Conservation (phyloP, 2,113 vertebrate genomes). For the Hyla sarda region DNA sequence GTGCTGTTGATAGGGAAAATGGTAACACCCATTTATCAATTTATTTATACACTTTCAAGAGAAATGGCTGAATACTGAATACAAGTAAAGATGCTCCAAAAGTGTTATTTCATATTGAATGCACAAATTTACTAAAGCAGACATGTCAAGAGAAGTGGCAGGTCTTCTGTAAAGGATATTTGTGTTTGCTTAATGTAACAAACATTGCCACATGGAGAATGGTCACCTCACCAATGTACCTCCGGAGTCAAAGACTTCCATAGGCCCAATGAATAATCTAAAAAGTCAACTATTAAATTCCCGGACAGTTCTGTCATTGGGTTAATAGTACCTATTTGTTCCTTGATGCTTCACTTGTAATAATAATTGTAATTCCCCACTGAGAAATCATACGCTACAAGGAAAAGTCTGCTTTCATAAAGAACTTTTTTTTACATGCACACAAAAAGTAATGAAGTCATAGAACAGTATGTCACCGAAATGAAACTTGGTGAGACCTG, state of each 20-base stretch:
- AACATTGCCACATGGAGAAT: background rate
- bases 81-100: too few relatives aligned
- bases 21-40: too few relatives aligned
- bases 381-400: conserved; percentile 14
- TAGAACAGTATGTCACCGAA: conserved; percentile 32
- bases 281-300: background rate
- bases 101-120: background rate
- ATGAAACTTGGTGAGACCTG: conserved; percentile 15
- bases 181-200: too few relatives aligned
- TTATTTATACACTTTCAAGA: too few relatives aligned
- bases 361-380: background rate
- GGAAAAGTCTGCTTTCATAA: conserved; percentile 11
- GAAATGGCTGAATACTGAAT: too few relatives aligned
- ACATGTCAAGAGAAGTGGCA: background rate
- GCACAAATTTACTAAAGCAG: background rate
- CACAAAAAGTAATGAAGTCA: conserved; percentile 39
- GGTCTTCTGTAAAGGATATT: background rate
- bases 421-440: conserved; percentile 26
- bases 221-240: background rate
- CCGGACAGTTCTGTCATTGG: background rate
- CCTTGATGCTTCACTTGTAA: background rate
- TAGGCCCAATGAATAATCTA: background rate
- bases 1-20: background rate
- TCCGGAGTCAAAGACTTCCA: background rate
- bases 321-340: background rate